These are phyloP conservation scores for Carapus acus DNA, from an alignment of 2,797 vertebrate genomes.

Conservation along the genomic window DNA sequence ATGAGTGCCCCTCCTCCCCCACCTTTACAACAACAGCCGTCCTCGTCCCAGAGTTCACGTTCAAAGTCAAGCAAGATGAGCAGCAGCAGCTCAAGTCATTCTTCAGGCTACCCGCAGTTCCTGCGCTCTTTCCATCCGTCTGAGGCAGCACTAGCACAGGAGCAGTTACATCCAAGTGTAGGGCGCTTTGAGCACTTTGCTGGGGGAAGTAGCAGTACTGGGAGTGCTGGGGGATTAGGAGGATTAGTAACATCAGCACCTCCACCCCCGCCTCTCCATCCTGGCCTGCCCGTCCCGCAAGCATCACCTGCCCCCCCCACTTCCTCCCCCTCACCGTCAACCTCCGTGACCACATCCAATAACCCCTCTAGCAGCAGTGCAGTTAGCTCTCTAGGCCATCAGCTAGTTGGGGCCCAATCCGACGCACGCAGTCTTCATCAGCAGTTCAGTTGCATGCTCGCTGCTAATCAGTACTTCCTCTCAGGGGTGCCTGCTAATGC, in stretches of 20 bases:
- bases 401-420: constrained; percentile 77
- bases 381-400: constrained; percentile 78
- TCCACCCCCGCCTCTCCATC: constrained; percentile 78
- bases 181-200: constrained; percentile 80
- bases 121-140: constrained; percentile 81
- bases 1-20: constrained; percentile 82
- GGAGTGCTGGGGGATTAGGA: constrained; percentile 74
- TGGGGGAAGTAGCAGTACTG: constrained; percentile 74
- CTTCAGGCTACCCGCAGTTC: constrained; percentile 79
- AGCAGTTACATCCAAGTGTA: constrained; percentile 77
- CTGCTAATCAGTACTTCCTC: constrained; percentile 82
- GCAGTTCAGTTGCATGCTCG: constrained; percentile 83
- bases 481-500: constrained; percentile 79
- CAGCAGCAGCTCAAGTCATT: constrained; percentile 75
- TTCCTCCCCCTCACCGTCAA: constrained; percentile 77
- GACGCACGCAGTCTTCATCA: constrained; percentile 82
- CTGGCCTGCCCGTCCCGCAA: constrained; percentile 76
- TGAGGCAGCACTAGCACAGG: constrained; percentile 78
- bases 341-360: constrained; percentile 74
- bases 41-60: constrained; percentile 78
- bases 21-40: constrained; percentile 78
- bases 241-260: constrained; percentile 78
- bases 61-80: constrained; percentile 81
- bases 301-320: constrained; percentile 76
- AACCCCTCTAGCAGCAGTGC: constrained; percentile 79